Base-by-base conservation (phyloP, 2,113 vertebrate genomes). In the Nicator chloris region DNA sequence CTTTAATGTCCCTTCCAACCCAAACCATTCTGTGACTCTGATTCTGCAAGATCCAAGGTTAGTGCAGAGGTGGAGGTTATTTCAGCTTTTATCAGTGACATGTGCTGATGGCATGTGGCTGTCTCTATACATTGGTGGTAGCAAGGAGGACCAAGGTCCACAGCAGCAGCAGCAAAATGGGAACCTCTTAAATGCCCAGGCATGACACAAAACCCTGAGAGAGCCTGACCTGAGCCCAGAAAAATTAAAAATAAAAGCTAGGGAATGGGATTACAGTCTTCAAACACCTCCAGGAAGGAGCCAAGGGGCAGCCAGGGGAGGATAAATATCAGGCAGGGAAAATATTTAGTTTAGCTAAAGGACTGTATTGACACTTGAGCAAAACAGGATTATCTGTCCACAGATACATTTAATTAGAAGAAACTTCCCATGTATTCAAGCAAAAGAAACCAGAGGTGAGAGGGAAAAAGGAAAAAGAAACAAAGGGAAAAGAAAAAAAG, bases 301-400 rank as follows among this genome's bases (percentile, higher is more conserved):
- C 22, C 50, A 72, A 88, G 86, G 24, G 17, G 11, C n/a, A 80
- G 66, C 18, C 57, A 76, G 27, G 33, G 22, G 45, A 88, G 24
- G 50, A 61, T 49, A 93, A 96, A 82, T 70, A 86, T 73, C 63
- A 90, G 22, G 17, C 15, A 93, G 59, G 18, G 50, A 73, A 95
- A 95, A 90, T 65, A 95, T 69, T 93, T 88, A 57, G 44, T 90
- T 93, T 86, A 86, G 63, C 88, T 93, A 47, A 95, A 82, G 39
- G 66, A 60, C 13, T 28, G 24, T 92, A 87, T 28, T 82, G 70
- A 82, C 80, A 77, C 61, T 57, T 60, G 39, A 64, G 27, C 33
- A 51, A 93, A 92, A 82, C 19, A 90, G 79, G 57, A 92, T 95
- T 93, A 82, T 85, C 65, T 87, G 30, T 68, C 39, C 37, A 33